Evolutionary conservation across 1,140 invertebrate genomes (phyloP), one percentile per base, ranked within the genome.

Genomic region (Drosophila busckii): DNA sequence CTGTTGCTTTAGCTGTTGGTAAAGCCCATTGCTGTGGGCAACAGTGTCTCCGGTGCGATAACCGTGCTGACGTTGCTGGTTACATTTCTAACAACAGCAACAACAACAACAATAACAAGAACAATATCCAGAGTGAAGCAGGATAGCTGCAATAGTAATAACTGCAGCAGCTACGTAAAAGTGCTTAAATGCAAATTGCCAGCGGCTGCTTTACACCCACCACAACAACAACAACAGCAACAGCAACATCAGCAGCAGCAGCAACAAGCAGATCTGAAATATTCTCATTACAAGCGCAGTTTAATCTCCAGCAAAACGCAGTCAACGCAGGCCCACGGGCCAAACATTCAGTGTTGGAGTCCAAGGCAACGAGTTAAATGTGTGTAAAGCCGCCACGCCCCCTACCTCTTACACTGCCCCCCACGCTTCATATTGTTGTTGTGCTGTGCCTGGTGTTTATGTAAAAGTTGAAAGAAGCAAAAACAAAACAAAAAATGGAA

Each of bases 281-380:
- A 82, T 75, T 80, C 75, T 80, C 75, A 80, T 80, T 80, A 80
- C 76, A 80, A 82, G 65, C 69, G 40, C 45, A 75, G 75, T 70
- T 80, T 82, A 80, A 83, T 80, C 75, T 83, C 59, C 44, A 63
- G 53, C 64, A 58, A n/a, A 42, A 49, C 46, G 52, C 60, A 40
- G 56, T 48, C 29, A 13, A 40, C 49, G 42, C 38, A 69, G 38
- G 32, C 41, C 64, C 50, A 52, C 25, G 20, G 22, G 53, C 29
- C 6, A 48, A 25, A 45, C n/a, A n/a, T 23, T 7, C 16, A 29
- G 17, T n/a, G n/a, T n/a, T n/a, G 7, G 20, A 22, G 28, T 37
- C 15, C 22, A 25, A 37, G 29, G 41, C 38, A 35, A 31, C 23
- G 45, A 70, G 67, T 71, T 66, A 69, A 70, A 70, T 70, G 68